Evolutionary conservation across 1,140 invertebrate genomes (phyloP).

Genomic region (Solenopsis fugax): DNA sequence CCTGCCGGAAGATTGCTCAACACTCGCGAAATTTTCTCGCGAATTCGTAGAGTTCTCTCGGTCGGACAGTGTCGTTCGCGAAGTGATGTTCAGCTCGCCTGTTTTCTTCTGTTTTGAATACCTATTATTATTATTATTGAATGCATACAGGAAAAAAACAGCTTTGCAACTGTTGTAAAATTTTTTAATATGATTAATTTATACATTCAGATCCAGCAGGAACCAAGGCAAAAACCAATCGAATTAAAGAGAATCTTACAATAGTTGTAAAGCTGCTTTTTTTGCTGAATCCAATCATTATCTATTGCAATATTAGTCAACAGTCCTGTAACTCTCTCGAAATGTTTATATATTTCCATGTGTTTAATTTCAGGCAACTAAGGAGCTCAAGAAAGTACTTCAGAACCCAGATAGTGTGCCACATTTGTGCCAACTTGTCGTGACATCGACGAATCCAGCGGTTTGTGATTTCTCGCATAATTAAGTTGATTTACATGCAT

Average conservation of each 20-base stretch:
- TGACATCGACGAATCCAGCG: conserved; percentile 87
- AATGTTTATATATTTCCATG: conserved; percentile 41
- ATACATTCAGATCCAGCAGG: too few species aligned
- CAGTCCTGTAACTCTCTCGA: not conserved
- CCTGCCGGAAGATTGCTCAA: not conserved
- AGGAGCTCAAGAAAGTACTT: conserved; percentile 89
- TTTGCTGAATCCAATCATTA: not conserved
- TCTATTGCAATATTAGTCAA: not conserved
- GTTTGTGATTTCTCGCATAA: conserved; percentile 80
- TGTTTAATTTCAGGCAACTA: conserved; percentile 87
- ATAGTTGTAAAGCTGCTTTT: too few species aligned
- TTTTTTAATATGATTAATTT: too few species aligned
- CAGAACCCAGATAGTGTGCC: conserved; percentile 88
- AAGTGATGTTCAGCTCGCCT: too few species aligned
- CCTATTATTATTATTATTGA: not conserved
- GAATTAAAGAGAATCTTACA: too few species aligned
- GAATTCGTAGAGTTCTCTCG: not conserved
- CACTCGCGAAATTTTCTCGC: not conserved
- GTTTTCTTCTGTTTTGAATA: not conserved
- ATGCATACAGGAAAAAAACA: too few species aligned
- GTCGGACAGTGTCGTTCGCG: not conserved
- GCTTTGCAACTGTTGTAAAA: too few species aligned
- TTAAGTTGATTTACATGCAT: not conserved
- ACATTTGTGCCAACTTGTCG: conserved; percentile 88
- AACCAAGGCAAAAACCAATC: too few species aligned